Conservation (phyloP, 2,888 invertebrate species). For the Aporophyla lueneburgensis region DNA sequence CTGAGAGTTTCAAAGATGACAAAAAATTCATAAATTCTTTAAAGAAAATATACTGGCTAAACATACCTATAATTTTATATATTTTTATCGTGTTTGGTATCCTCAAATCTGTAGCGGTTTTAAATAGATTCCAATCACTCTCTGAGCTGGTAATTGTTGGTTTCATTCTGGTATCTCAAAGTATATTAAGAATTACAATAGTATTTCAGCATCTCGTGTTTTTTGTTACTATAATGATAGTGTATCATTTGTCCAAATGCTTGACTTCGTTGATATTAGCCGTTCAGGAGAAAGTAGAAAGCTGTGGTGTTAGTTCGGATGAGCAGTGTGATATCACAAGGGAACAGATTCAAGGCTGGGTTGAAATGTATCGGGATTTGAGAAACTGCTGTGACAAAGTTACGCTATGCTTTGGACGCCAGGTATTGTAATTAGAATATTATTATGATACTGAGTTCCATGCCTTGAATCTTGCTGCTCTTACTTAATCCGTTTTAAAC, state of each 20-base stretch:
- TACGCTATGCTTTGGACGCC: slow-evolving; percentile 11
- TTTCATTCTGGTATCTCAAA: neutral
- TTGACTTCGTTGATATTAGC: neutral
- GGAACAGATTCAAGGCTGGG: slow-evolving; percentile 29
- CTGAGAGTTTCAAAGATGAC: slow-evolving; percentile 2
- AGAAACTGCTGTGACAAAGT: slow-evolving; percentile 16
- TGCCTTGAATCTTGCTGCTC: neutral
- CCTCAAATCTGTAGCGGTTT: neutral
- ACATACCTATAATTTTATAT: neutral
- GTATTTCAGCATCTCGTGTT: neutral
- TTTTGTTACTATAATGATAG: slow-evolving; percentile 10
- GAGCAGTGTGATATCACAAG: neutral
- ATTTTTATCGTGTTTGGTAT: neutral
- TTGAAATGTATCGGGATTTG: slow-evolving; percentile 20
- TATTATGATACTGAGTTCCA: neutral
- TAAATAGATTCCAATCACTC: neutral
- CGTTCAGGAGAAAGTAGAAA: too few relatives aligned
- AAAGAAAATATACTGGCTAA: slow-evolving; percentile 1
- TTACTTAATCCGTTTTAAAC: too few relatives aligned
- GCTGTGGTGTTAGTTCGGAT: too few relatives aligned
- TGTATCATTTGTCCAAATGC: slow-evolving; percentile 1
- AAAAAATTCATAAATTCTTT: neutral
- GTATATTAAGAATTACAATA: slow-evolving; percentile 15
- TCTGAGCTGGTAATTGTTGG: neutral
- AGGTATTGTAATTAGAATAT: slow-evolving; percentile 1